Conservation (phyloP, 2,113 vertebrate genomes). For the Azemiops feae region DNA sequence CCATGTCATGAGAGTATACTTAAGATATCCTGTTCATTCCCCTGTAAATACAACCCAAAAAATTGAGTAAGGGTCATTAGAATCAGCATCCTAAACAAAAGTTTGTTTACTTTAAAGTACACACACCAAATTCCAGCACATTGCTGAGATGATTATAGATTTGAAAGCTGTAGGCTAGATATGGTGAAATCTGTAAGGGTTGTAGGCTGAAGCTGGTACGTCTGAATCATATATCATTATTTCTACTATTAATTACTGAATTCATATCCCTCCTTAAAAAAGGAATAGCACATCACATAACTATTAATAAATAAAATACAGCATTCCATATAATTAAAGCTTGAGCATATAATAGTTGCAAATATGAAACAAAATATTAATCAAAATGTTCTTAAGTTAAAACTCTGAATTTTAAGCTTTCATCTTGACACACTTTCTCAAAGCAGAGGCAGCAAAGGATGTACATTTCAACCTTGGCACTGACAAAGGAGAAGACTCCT, state of each 20-base stretch:
- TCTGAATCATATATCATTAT: neutral
- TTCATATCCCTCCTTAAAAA: neutral
- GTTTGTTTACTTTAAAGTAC: neutral
- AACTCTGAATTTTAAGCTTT: neutral
- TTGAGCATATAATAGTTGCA: neutral
- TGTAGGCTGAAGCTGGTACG: neutral
- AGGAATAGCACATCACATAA: neutral
- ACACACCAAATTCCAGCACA: neutral
- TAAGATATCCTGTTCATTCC: neutral
- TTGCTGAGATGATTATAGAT: neutral
- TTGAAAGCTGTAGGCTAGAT: neutral
- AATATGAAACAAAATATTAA: neutral
- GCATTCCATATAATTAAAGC: neutral
- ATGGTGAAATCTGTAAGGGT: neutral
- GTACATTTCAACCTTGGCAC: neutral
- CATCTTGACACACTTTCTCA: neutral
- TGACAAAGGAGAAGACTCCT: neutral
- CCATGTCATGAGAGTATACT: neutral
- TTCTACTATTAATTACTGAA: neutral
- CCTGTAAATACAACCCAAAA: neutral
- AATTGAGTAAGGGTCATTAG: neutral
- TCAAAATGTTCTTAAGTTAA: neutral
- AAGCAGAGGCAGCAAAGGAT: neutral
- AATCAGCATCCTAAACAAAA: neutral
- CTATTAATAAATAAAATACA: neutral